Percentiles rank a stretch among this genome's conserved stretches.
These are phyloP conservation scores for Pterostichus niger DNA, from an alignment of 2,888 invertebrate genomes.

Conservation along the genomic window DNA sequence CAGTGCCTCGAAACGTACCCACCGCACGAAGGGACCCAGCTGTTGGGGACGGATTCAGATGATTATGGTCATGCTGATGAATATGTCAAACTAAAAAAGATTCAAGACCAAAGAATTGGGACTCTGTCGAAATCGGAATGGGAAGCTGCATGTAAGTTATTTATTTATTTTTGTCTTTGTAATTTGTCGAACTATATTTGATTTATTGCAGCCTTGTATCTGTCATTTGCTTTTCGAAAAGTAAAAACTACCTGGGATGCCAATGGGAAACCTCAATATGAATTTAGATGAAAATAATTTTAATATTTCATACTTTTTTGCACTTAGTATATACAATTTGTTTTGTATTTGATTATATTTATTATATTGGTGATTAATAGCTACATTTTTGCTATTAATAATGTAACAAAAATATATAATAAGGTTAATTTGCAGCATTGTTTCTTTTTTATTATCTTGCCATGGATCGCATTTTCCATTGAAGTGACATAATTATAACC, in stretches of 20 bases:
- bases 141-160: conserved; percentile 92
- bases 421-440: conserved; percentile 2
- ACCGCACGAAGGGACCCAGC: conserved; percentile 78
- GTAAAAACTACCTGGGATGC: conserved; percentile 83
- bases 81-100: conserved; percentile 77
- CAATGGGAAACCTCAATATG: conserved; percentile 83
- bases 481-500: not conserved
- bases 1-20: conserved; percentile 90
- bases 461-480: not conserved
- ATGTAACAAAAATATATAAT: conserved; percentile 40
- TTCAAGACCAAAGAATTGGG: conserved; percentile 81
- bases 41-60: conserved; percentile 80
- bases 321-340: conserved; percentile 29
- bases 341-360: conserved; percentile 44
- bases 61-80: conserved; percentile 88
- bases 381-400: conserved; percentile 13
- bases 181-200: conserved; percentile 56
- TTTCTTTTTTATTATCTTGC: not conserved
- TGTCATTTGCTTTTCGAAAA: conserved; percentile 91
- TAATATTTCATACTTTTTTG: not conserved
- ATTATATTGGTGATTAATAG: conserved; percentile 23
- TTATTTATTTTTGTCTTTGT: not conserved
- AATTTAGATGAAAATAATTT: conserved; percentile 71
- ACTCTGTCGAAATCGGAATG: conserved; percentile 94
- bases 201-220: conserved; percentile 85